Evolutionary conservation across 2,797 vertebrate genomes (phyloP).

Genomic region (Macroramphosus scolopax): DNA sequence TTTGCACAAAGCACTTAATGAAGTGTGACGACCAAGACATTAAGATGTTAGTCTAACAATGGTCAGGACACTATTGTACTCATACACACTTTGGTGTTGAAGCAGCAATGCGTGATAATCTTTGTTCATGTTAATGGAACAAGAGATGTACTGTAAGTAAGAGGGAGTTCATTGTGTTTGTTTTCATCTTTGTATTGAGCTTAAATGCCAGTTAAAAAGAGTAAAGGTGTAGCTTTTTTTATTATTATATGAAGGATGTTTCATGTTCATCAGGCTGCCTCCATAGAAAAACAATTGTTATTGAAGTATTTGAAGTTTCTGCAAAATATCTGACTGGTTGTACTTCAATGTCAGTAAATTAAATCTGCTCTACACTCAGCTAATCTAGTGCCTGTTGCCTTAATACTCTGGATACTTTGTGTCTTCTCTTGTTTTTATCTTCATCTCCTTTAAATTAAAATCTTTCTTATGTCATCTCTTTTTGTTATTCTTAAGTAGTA

Average conservation of each 20-base stretch:
- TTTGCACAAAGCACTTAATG: slow-evolving; percentile 79
- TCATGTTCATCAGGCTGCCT: slow-evolving; percentile 14
- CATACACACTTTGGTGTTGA: slow-evolving; percentile 43
- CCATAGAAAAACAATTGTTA: slow-evolving; percentile 16
- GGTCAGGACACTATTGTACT: slow-evolving; percentile 12
- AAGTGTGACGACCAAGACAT: slow-evolving; percentile 41
- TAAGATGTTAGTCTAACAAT: slow-evolving; percentile 24
- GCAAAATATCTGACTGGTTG: slow-evolving; percentile 20
- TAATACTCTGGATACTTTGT: slow-evolving; percentile 31
- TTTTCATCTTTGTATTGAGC: slow-evolving; percentile 24
- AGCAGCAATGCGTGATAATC: slow-evolving; percentile 9
- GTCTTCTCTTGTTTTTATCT: slow-evolving; percentile 14
- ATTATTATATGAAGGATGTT: slow-evolving; percentile 38
- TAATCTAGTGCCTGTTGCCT: slow-evolving; percentile 48
- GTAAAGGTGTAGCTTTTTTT: slow-evolving; percentile 22
- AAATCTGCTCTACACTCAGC: slow-evolving; percentile 10
- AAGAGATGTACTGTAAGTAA: slow-evolving; percentile 16
- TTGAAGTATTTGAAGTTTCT: slow-evolving; percentile 27
- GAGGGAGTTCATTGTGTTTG: slow-evolving; percentile 8
- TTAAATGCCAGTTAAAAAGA: slow-evolving; percentile 19
- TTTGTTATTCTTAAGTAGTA: slow-evolving; percentile 20
- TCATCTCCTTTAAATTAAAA: slow-evolving; percentile 2
- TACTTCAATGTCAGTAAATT: slow-evolving; percentile 36
- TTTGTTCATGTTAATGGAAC: slow-evolving; percentile 21
- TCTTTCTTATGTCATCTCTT: slow-evolving; percentile 1